phyloP scores from a whole-genome alignment of 2,113 vertebrate species.

The Todiramphus saurophagus region DNA sequence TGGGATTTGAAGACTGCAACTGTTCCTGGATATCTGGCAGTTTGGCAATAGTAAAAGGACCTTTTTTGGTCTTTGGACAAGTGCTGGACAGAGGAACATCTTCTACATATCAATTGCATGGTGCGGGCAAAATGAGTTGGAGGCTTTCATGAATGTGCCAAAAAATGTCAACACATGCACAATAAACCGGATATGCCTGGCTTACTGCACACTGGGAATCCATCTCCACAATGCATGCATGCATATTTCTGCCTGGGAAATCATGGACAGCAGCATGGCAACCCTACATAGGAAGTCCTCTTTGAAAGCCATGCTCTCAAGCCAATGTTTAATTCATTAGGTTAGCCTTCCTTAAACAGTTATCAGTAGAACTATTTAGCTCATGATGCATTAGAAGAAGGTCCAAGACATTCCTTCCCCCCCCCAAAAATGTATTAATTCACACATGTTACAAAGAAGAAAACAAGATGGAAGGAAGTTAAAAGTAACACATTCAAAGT shows the following conservation, averaged over 20 bases:
- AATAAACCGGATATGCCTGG: conserved; percentile 63
- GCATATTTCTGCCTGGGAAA: conserved; percentile 68
- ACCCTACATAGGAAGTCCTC: conserved; percentile 46
- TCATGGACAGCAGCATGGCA: conserved; percentile 62
- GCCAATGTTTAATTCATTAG: conserved; percentile 63
- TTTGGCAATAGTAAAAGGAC: not conserved
- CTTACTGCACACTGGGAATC: conserved; percentile 68
- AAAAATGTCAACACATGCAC: conserved; percentile 38
- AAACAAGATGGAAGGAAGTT: not conserved
- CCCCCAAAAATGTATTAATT: not conserved
- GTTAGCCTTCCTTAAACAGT: not conserved
- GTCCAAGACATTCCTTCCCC: not conserved
- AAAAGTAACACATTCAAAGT: not conserved
- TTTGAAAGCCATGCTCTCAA: conserved; percentile 53
- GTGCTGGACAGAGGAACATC: not conserved
- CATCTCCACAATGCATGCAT: conserved; percentile 53
- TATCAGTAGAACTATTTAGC: not conserved
- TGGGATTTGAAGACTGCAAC: not conserved
- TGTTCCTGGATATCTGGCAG: not conserved
- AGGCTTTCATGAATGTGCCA: conserved; percentile 4
- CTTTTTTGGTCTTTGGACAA: not conserved
- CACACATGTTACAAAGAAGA: not conserved
- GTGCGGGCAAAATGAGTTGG: not conserved
- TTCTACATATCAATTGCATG: not conserved
- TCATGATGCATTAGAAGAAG: not conserved